These are phyloP conservation scores for Tenrec ecaudatus DNA, from an alignment of 2,113 vertebrate species.

Conservation along the genomic window DNA sequence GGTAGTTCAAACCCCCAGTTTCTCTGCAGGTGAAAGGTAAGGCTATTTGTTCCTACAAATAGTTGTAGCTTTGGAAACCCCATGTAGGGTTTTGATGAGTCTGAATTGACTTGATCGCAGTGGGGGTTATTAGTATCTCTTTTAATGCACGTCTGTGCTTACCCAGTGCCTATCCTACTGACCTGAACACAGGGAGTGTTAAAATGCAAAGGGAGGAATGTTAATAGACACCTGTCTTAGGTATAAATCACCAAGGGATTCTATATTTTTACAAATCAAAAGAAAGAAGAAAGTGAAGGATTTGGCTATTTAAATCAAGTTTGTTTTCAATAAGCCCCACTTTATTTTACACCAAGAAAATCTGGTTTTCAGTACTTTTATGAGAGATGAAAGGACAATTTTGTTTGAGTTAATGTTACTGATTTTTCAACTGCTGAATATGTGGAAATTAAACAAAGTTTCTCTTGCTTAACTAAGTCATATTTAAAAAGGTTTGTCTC, in stretches of 20 bases:
- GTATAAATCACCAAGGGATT: conserved; percentile 73
- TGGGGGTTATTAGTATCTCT: no score
- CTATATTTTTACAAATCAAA: background rate
- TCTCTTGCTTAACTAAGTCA: background rate
- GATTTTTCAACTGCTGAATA: conserved; percentile 46
- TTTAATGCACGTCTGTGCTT: conserved; percentile 10
- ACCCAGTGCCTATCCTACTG: conserved; percentile 40
- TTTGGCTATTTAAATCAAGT: conserved; percentile 63
- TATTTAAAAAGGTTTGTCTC: background rate
- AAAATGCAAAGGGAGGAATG: conserved; percentile 15
- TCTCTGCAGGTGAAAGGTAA: no score
- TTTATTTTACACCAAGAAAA: conserved; percentile 34
- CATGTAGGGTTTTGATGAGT: no score
- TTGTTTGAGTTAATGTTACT: conserved; percentile 18
- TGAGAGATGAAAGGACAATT: background rate
- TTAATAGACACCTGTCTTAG: conserved; percentile 72
- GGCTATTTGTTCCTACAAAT: no score
- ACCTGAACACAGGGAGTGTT: conserved; percentile 56
- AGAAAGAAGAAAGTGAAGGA: conserved; percentile 62
- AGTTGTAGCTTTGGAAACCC: no score
- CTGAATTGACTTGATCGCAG: no score
- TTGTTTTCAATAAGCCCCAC: conserved; percentile 53
- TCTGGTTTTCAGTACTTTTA: conserved; percentile 28
- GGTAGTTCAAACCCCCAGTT: no score
- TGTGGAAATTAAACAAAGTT: conserved; percentile 33